Percentiles rank a stretch among this genome's conserved stretches.
Conservation (phyloP, 2,888 invertebrate species). For the Metallyticus violacea region DNA sequence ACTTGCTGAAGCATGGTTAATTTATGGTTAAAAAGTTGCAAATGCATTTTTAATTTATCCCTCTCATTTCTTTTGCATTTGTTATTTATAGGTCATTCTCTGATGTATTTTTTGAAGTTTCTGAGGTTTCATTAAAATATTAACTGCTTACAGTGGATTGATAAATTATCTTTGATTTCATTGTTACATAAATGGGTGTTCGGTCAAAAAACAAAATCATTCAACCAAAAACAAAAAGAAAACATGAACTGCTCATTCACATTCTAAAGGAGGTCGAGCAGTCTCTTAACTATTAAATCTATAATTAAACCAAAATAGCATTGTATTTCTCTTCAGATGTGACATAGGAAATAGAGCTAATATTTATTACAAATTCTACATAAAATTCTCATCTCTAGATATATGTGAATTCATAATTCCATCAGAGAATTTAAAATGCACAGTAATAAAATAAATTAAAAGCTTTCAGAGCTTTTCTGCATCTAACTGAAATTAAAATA, state of each 20-base stretch:
- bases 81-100: background rate
- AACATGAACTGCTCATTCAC: background rate
- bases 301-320: no score
- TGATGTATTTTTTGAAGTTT: background rate
- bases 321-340: no score
- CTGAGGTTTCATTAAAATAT: background rate
- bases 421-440: background rate
- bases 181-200: no score
- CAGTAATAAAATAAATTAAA: no score
- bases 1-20: background rate
- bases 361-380: background rate
- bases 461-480: background rate
- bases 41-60: background rate
- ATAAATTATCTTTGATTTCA: background rate
- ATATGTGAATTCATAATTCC: background rate
- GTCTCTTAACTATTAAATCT: background rate
- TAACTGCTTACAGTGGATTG: background rate
- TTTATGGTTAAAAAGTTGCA: background rate
- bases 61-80: background rate
- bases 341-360: background rate
- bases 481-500: background rate
- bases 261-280: no score
- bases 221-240: background rate
- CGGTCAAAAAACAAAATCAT: background rate
- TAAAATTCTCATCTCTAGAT: background rate